Percentiles rank a stretch among this genome's conserved stretches.
Conservation (phyloP, 1,140 invertebrate genomes). For the Drosophila yakuba region DNA sequence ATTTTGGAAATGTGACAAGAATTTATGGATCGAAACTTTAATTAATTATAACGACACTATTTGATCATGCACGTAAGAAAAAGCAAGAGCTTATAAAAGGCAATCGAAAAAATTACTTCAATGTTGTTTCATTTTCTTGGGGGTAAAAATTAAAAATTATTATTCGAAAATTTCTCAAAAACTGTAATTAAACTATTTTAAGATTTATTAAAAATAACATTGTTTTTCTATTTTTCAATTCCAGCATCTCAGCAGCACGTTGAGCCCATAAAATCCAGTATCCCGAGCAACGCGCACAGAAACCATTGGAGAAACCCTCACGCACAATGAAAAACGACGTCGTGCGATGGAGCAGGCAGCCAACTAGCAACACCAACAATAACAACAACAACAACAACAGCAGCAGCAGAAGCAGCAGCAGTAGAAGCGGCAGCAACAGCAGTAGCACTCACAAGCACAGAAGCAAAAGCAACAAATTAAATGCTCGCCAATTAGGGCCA, state of each 20-base stretch:
- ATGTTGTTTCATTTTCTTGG: slow-evolving; percentile 7
- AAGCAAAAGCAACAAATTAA: slow-evolving; percentile 40
- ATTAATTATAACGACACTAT: slow-evolving; percentile 3
- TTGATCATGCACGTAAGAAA: slow-evolving; percentile 27
- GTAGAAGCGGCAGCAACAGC: slow-evolving; percentile 18
- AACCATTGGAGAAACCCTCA: slow-evolving; percentile 58
- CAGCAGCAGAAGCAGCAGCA: slow-evolving; percentile 27
- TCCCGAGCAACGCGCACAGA: slow-evolving; percentile 23
- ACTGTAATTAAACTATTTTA: too few species aligned
- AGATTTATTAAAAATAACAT: neutral
- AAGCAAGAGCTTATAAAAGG: slow-evolving; percentile 48
- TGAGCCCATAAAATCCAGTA: slow-evolving; percentile 10
- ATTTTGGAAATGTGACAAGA: slow-evolving; percentile 6
- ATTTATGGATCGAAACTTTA: neutral
- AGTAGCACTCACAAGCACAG: slow-evolving; percentile 41
- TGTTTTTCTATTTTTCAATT: neutral
- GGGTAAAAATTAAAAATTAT: neutral
- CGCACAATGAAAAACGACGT: slow-evolving; percentile 85
- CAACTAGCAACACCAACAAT: slow-evolving; percentile 47
- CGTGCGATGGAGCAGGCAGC: slow-evolving; percentile 79
- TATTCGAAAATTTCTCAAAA: neutral
- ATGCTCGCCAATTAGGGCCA: slow-evolving; percentile 41
- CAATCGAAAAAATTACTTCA: slow-evolving; percentile 8
- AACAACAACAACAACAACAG: slow-evolving; percentile 21
- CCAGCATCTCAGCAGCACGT: slow-evolving; percentile 22